These are phyloP conservation scores for Erebia aethiops DNA, from an alignment of 2,888 invertebrate genomes.

Conservation along the genomic window DNA sequence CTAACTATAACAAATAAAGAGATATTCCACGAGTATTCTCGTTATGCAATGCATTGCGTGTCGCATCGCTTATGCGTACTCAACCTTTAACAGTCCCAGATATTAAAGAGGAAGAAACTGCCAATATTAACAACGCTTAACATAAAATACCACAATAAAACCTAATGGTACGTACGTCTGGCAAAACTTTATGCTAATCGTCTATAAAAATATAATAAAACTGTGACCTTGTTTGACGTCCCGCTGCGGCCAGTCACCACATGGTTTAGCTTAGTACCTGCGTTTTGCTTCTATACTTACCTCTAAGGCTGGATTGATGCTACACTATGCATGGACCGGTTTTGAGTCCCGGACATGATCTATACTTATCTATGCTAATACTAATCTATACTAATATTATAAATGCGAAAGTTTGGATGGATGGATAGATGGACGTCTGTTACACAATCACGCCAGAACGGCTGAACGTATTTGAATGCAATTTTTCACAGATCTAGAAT, in stretches of 20 bases:
- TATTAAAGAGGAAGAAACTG: constrained; percentile 61
- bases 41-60: background rate
- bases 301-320: background rate
- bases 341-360: background rate
- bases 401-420: too few relatives aligned
- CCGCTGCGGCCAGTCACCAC: constrained; percentile 44
- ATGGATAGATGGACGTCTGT: too few relatives aligned
- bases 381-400: too few relatives aligned
- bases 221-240: constrained; percentile 52
- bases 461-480: too few relatives aligned
- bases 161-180: constrained; percentile 59
- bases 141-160: constrained; percentile 70
- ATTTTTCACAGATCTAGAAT: too few relatives aligned
- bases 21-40: background rate
- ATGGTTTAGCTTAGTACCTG: constrained; percentile 9
- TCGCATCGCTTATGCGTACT: background rate
- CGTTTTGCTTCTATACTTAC: constrained; percentile 1
- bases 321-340: background rate
- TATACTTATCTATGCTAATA: too few relatives aligned
- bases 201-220: constrained; percentile 66
- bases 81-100: constrained; percentile 39
- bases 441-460: too few relatives aligned
- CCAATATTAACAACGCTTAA: constrained; percentile 64
- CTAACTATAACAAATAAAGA: background rate
- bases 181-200: constrained; percentile 67